Percentiles rank a stretch among this genome's conserved stretches.
These are phyloP conservation scores for Hoplodrina ambigua DNA, from an alignment of 2,888 invertebrate species.

Conservation along the genomic window DNA sequence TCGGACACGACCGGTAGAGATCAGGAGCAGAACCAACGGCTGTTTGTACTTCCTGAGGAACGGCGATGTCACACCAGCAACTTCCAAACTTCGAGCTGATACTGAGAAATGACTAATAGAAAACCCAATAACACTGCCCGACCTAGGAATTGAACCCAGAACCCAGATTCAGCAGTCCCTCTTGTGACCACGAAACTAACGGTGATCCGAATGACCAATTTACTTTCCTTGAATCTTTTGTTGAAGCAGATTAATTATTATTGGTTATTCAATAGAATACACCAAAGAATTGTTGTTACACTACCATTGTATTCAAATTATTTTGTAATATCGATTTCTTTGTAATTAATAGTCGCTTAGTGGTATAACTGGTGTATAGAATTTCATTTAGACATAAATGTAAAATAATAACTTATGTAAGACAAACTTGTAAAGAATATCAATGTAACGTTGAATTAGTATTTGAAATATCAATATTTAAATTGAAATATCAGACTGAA, in stretches of 20 bases:
- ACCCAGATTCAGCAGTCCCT: too few relatives aligned
- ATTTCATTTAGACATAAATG: slow-evolving; percentile 16
- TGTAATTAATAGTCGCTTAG: slow-evolving; percentile 30
- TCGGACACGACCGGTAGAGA: too few relatives aligned
- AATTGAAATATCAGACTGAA: slow-evolving; percentile 22
- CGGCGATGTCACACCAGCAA: too few relatives aligned
- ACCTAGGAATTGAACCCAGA: too few relatives aligned
- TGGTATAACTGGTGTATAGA: slow-evolving; percentile 1
- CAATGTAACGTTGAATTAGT: slow-evolving; percentile 32
- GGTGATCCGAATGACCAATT: too few relatives aligned
- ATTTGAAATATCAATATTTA: slow-evolving; percentile 26
- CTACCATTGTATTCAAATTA: slow-evolving; percentile 26
- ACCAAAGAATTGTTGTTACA: not conserved
- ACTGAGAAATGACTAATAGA: too few relatives aligned
- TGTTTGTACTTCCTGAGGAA: too few relatives aligned
- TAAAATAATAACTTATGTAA: slow-evolving; percentile 4
- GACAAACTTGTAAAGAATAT: slow-evolving; percentile 31
- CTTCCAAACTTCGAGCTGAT: too few relatives aligned
- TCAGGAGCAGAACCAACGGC: too few relatives aligned
- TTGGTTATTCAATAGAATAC: not conserved
- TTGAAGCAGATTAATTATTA: not conserved
- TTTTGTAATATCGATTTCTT: slow-evolving; percentile 15
- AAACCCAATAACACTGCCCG: too few relatives aligned
- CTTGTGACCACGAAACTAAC: too few relatives aligned
- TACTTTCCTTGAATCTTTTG: not conserved